Conservation (phyloP, 1,140 invertebrate genomes). For the Heliconius nattereri region DNA sequence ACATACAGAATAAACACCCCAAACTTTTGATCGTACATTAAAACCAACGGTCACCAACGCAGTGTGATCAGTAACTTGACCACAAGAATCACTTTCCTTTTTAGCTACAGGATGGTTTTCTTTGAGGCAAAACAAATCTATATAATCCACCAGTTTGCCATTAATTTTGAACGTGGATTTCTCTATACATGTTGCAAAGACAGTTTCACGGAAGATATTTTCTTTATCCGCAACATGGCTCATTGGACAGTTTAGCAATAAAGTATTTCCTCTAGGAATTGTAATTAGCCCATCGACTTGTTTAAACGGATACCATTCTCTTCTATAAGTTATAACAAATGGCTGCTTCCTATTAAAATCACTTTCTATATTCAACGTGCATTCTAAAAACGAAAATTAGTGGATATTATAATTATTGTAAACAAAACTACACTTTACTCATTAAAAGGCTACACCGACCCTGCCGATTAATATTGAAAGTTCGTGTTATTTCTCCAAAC, state of each 20-base stretch:
- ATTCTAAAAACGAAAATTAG: slow-evolving; percentile 26
- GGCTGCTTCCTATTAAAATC: slow-evolving; percentile 35
- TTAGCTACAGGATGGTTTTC: slow-evolving; percentile 35
- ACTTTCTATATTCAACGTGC: slow-evolving; percentile 23
- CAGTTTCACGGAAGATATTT: slow-evolving; percentile 13
- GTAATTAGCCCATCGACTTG: slow-evolving; percentile 21
- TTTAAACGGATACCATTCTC: slow-evolving; percentile 28
- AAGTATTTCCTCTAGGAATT: slow-evolving; percentile 39
- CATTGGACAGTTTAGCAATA: slow-evolving; percentile 44
- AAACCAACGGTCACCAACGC: slow-evolving; percentile 52
- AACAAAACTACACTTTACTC: not conserved
- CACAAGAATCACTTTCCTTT: not conserved
- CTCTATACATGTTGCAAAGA: slow-evolving; percentile 44
- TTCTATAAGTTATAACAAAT: slow-evolving; percentile 24
- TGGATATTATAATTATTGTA: not conserved
- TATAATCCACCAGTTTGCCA: slow-evolving; percentile 39
- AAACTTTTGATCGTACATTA: slow-evolving; percentile 41
- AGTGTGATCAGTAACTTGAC: slow-evolving; percentile 28
- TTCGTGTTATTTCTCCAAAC: slow-evolving; percentile 48
- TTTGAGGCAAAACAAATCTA: slow-evolving; percentile 53
- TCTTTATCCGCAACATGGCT: slow-evolving; percentile 14
- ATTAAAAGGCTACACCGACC: slow-evolving; percentile 38
- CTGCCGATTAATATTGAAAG: slow-evolving; percentile 41
- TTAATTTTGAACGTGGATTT: slow-evolving; percentile 5
- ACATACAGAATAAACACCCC: slow-evolving; percentile 61